Evolutionary conservation across 2,113 vertebrate genomes (phyloP), one percentile per base, ranked within the genome.

Genomic region (Phasianus colchicus): DNA sequence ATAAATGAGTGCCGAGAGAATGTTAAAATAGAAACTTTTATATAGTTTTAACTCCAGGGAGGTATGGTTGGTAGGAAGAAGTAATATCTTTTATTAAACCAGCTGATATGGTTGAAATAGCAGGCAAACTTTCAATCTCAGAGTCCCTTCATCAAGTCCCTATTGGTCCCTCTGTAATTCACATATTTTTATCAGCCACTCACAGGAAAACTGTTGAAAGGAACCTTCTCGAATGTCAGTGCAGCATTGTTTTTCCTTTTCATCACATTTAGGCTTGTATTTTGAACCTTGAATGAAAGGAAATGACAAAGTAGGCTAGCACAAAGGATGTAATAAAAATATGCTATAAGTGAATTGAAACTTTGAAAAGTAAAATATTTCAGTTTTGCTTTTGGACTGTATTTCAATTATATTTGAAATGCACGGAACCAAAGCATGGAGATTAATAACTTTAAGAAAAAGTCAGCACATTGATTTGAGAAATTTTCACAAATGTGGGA

Each of bases 51-150:
- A 91, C 54, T 91, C 86, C n/a, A 63, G 81, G 58, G 87, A 87
- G 24, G n/a, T 72, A 70, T 0, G 1, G 48, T 61, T 89, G 71
- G 64, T 80, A 70, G 78, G 30, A 95, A 91, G 75, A 85, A 10
- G 55, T 77, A 88, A 71, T 92, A 83, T 73, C 58, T 88, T 94
- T 91, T 88, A 88, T 95, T 92, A 91, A 96, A 70, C 40, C n/a
- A 80, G 77, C 12, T 47, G 67, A 85, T 76, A 80, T 4, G 36
- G 54, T 91, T 92, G 92, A 85, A 94, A 95, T 94, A 88, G 48
- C 64, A 91, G 82, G 54, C 40, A 82, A 89, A 83, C 9, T 77
- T 92, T 81, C 36, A 83, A 88, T 88, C 85, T 80, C 82, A 88
- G 78, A 83, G 64, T 85, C 67, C 58, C 45, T 92, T 84, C 66